Conservation (phyloP, 2,888 invertebrate species). For the Fragum fragum region DNA sequence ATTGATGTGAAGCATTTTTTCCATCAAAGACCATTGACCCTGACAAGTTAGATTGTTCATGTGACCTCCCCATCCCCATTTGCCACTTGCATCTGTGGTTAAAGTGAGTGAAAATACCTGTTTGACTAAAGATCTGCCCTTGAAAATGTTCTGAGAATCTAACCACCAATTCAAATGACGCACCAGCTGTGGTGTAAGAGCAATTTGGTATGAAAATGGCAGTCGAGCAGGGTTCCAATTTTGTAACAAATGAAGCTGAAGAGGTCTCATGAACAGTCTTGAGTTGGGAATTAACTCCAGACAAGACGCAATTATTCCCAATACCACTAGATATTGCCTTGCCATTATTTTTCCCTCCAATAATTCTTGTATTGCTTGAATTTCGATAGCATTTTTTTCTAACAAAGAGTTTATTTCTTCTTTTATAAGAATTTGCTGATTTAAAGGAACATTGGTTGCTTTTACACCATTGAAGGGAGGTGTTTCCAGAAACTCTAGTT, state of each 20-base stretch:
- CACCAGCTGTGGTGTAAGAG: conserved; percentile 11
- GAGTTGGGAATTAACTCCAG: conserved; percentile 48
- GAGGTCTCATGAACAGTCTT: conserved; percentile 47
- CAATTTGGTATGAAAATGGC: neutral
- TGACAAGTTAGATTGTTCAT: conserved; percentile 22
- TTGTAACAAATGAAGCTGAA: conserved; percentile 38
- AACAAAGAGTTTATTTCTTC: conserved; percentile 33
- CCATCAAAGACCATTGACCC: neutral
- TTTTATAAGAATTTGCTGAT: conserved; percentile 25
- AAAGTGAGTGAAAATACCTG: neutral
- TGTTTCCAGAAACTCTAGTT: conserved; percentile 33
- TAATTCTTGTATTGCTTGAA: conserved; percentile 19
- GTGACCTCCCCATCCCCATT: conserved; percentile 18
- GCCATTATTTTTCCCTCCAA: conserved; percentile 21
- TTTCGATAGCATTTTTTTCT: conserved; percentile 48
- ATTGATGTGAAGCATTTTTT: conserved; percentile 17
- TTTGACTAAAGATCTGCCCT: conserved; percentile 31
- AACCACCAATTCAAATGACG: conserved; percentile 25
- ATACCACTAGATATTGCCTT: conserved; percentile 22
- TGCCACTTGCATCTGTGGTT: conserved; percentile 24
- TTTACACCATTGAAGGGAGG: conserved; percentile 32
- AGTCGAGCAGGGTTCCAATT: conserved; percentile 33
- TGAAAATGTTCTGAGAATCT: conserved; percentile 9
- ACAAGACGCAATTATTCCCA: conserved; percentile 49
- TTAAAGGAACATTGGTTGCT: conserved; percentile 19